phyloP scores from a whole-genome alignment of 2,888 invertebrate genomes.

The Brenthis hecate region DNA sequence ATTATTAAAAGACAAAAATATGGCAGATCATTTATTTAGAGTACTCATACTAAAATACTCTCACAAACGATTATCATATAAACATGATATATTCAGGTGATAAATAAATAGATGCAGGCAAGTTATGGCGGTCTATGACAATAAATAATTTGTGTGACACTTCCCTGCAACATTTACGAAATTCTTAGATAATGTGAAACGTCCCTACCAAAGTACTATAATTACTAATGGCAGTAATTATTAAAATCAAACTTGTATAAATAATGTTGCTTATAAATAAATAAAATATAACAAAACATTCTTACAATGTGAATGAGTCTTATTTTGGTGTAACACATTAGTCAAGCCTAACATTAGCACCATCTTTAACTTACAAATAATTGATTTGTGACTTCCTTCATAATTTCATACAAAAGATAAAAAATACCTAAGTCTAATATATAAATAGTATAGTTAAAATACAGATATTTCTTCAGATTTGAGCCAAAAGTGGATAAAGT shows the following conservation, averaged over 20 bases:
- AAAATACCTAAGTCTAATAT: constrained; percentile 79
- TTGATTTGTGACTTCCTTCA: constrained; percentile 80
- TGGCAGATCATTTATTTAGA: constrained; percentile 82
- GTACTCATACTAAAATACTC: constrained; percentile 77
- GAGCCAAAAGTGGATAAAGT: constrained; percentile 75
- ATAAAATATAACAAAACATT: constrained; percentile 77
- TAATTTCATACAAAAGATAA: constrained; percentile 81
- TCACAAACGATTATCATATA: constrained; percentile 72
- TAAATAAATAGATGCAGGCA: constrained; percentile 81
- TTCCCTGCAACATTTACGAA: constrained; percentile 70
- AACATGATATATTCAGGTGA: constrained; percentile 59
- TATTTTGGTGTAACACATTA: constrained; percentile 81
- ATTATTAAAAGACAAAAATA: constrained; percentile 79
- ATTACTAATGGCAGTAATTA: constrained; percentile 80
- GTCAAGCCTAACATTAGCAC: constrained; percentile 81
- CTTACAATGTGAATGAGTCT: constrained; percentile 78
- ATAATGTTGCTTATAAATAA: constrained; percentile 79
- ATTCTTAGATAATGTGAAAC: constrained; percentile 56
- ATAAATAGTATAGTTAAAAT: constrained; percentile 77
- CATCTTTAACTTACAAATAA: constrained; percentile 78
- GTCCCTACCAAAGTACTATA: constrained; percentile 64
- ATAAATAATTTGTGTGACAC: constrained; percentile 77
- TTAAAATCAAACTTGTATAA: constrained; percentile 75
- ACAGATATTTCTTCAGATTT: constrained; percentile 75
- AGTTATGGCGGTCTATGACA: constrained; percentile 78